Conservation (phyloP, 64 coral and sea anemone genomes). For the Hydrozoanthus tunicans region DNA sequence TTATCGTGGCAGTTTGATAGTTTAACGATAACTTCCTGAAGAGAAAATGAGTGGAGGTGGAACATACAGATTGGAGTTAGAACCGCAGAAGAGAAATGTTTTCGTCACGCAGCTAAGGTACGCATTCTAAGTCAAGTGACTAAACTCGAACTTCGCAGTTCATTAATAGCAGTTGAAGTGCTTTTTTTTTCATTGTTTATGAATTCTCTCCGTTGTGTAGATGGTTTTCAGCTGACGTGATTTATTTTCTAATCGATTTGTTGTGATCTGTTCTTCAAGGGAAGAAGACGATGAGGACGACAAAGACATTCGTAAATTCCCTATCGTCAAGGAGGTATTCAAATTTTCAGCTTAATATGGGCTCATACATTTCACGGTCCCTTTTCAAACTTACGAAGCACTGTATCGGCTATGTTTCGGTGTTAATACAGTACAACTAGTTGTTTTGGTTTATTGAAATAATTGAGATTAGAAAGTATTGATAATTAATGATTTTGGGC, state of each 20-base stretch:
- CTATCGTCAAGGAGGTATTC: slow-evolving; percentile 95
- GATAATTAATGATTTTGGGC: too few species aligned
- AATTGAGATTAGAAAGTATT: too few species aligned
- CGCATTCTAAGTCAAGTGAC: not conserved
- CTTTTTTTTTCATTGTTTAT: not conserved
- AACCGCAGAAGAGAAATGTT: slow-evolving; percentile 83
- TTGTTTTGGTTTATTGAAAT: too few species aligned
- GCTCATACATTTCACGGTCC: too few species aligned
- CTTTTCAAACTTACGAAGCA: too few species aligned
- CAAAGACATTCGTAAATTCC: slow-evolving; percentile 76
- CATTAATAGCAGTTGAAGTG: too few species aligned
- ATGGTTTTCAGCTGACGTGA: not conserved
- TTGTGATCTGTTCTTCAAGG: not conserved
- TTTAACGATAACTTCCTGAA: not conserved
- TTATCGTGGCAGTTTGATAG: not conserved
- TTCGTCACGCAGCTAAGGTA: slow-evolving; percentile 97
- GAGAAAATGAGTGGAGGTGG: slow-evolving; percentile 51
- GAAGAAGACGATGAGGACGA: slow-evolving; percentile 86
- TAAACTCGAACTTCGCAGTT: not conserved
- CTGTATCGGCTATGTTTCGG: too few species aligned
- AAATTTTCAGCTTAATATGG: not conserved
- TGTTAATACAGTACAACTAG: too few species aligned
- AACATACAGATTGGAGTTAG: slow-evolving; percentile 71
- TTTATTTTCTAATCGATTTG: not conserved
- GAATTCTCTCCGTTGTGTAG: not conserved